phyloP scores from a whole-genome alignment of 1,140 invertebrate species.

The Ylistrum balloti region DNA sequence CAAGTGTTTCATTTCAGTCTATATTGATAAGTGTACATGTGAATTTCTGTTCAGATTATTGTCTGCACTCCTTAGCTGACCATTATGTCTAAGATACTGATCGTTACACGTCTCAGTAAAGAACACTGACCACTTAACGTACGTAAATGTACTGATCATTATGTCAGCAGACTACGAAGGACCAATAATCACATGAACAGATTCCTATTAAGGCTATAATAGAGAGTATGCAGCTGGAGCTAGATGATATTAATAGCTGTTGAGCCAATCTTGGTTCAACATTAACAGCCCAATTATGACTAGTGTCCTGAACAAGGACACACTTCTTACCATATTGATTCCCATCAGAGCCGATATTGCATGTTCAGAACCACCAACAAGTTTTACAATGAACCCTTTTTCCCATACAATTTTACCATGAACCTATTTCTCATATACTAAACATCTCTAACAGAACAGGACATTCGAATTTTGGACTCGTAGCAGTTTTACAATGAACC shows the following conservation, averaged over 20 bases:
- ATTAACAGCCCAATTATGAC: not conserved
- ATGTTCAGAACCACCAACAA: too few species aligned
- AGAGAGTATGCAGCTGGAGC: not conserved
- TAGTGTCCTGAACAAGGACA: not conserved
- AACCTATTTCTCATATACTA: too few species aligned
- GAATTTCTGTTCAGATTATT: not conserved
- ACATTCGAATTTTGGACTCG: too few species aligned
- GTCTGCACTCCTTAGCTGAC: too few species aligned
- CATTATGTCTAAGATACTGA: too few species aligned
- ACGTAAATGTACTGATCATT: not conserved
- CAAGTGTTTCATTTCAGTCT: not conserved
- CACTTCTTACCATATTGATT: too few species aligned
- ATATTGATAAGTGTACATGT: not conserved
- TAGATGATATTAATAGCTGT: not conserved
- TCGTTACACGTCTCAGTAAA: too few species aligned
- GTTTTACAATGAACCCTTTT: too few species aligned
- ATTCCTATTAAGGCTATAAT: not conserved
- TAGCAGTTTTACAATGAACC: too few species aligned
- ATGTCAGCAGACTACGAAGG: not conserved
- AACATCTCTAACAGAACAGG: too few species aligned
- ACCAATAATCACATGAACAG: not conserved
- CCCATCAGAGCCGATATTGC: too few species aligned
- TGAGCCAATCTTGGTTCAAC: not conserved
- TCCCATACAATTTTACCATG: too few species aligned
- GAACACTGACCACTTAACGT: not conserved